phyloP scores from a whole-genome alignment of 2,797 vertebrate genomes.

The Tragopan temminckii region DNA sequence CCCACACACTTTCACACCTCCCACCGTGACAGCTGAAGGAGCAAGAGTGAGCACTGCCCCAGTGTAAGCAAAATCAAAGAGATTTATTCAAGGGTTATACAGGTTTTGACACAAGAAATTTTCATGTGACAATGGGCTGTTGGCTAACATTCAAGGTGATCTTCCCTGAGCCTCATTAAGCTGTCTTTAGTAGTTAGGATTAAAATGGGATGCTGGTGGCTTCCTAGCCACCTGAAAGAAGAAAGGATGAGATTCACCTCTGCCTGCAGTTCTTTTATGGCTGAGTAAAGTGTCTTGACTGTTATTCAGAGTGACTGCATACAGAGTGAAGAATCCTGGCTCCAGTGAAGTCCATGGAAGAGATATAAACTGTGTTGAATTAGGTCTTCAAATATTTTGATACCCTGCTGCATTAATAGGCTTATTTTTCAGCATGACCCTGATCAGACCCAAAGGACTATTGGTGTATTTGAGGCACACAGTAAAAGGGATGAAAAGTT shows the following conservation, averaged over 20 bases:
- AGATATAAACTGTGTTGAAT: constrained; percentile 48
- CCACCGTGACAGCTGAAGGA: constrained; percentile 38
- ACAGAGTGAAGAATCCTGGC: constrained; percentile 33
- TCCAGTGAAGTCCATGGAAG: constrained; percentile 14
- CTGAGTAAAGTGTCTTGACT: constrained; percentile 24
- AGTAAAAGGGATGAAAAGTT: not conserved
- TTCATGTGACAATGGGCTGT: constrained; percentile 10
- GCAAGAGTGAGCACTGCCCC: not conserved
- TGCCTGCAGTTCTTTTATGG: constrained; percentile 37
- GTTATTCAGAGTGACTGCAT: constrained; percentile 46
- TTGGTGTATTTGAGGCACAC: not conserved
- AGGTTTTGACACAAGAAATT: not conserved
- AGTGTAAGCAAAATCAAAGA: not conserved
- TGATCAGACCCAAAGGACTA: not conserved
- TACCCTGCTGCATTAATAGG: not conserved
- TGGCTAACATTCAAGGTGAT: constrained; percentile 41
- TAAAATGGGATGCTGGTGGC: not conserved
- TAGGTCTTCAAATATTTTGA: constrained; percentile 1
- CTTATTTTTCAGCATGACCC: constrained; percentile 15
- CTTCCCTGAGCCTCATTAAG: constrained; percentile 29
- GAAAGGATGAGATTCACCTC: constrained; percentile 29
- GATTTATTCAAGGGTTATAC: constrained; percentile 17
- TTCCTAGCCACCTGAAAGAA: constrained; percentile 39
- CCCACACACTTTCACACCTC: not conserved
- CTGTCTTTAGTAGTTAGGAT: constrained; percentile 7